Conservation (phyloP, 2,113 vertebrate species). For the Vulpes lagopus region DNA sequence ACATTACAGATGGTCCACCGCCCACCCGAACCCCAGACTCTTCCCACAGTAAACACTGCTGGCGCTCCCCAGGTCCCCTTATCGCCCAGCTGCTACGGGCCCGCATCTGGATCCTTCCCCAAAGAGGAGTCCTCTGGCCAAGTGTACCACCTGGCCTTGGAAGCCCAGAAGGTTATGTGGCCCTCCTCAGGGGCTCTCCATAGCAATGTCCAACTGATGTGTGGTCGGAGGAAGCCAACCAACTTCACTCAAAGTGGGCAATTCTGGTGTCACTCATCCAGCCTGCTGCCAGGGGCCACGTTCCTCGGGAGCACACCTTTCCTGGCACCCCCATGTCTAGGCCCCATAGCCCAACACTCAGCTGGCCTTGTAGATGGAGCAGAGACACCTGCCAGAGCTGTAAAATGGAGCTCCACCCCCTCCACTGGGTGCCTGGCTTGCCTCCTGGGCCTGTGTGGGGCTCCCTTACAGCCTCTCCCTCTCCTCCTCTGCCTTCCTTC, state of each 20-base stretch:
- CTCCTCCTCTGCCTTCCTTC: no score
- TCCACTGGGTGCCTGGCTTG: not conserved
- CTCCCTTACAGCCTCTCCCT: not conserved
- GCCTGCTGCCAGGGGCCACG: rapidly evolving
- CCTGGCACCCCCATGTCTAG: not conserved
- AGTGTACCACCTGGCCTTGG: no score
- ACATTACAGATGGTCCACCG: not conserved
- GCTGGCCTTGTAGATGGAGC: not conserved
- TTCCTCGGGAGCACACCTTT: not conserved
- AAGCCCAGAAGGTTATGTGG: not conserved
- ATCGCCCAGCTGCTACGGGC: not conserved
- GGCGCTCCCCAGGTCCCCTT: no score
- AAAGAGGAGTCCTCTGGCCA: not conserved
- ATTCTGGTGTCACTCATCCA: no score
- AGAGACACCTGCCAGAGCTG: not conserved
- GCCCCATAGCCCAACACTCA: no score
- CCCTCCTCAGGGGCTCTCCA: not conserved
- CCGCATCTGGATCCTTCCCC: not conserved
- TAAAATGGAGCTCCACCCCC: not conserved
- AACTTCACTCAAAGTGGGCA: not conserved
- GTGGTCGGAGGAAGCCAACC: no score
- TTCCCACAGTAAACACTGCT: rapidly evolving
- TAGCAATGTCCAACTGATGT: not conserved
- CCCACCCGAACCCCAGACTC: not conserved
- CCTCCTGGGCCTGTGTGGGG: not conserved